Evolutionary conservation across 2,113 vertebrate species (phyloP).

Genomic region (Ophiodon elongatus): DNA sequence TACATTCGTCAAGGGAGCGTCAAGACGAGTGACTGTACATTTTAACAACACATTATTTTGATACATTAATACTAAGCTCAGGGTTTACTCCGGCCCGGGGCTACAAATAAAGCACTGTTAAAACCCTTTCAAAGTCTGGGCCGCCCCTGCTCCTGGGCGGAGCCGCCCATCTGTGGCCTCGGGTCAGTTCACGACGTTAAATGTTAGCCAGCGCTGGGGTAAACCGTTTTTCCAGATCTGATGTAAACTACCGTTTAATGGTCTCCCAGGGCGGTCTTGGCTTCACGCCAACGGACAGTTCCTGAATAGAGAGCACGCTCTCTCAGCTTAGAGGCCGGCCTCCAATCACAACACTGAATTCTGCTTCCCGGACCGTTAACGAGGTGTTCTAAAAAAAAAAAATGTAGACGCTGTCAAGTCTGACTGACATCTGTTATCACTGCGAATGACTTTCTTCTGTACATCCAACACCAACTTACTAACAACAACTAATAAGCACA

Average conservation of each 20-base stretch:
- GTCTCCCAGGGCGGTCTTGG: constrained; percentile 5
- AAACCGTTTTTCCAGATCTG: constrained; percentile 11
- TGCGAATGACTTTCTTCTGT: neutral
- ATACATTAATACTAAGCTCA: neutral
- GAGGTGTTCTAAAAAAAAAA: neutral
- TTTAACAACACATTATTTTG: neutral
- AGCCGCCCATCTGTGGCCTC: neutral
- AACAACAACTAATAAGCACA: neutral
- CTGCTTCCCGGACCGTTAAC: neutral
- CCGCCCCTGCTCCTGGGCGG: neutral
- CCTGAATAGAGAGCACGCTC: constrained; percentile 17
- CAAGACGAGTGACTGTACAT: neutral
- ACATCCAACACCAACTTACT: neutral
- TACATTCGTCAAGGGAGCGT: no score
- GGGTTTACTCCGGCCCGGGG: neutral
- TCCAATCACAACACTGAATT: neutral
- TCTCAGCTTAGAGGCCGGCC: neutral
- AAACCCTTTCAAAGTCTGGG: neutral
- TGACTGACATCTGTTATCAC: neutral
- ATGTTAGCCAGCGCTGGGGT: neutral
- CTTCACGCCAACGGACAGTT: neutral
- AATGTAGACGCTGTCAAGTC: neutral
- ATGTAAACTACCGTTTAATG: constrained; percentile 37
- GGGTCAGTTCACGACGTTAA: neutral
- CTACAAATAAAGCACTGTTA: neutral